Conservation (phyloP, 2,888 invertebrate species). For the Hirtodrosophila confusa region DNA sequence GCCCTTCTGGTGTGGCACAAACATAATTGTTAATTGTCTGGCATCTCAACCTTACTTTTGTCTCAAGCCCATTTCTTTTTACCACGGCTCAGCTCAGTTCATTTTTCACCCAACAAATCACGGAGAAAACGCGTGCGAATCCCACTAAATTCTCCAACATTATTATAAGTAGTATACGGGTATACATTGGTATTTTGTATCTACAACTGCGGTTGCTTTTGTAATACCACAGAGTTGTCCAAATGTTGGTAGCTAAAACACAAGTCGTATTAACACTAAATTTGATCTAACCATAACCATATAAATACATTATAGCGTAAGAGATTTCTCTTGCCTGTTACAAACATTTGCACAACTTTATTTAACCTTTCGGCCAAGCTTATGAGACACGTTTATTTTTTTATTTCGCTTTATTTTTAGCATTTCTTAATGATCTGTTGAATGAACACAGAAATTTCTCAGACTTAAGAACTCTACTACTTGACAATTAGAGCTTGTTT, state of each 20-base stretch:
- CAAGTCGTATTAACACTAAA: too few species aligned
- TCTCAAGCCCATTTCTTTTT: constrained; percentile 25
- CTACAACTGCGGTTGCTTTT: constrained; percentile 12
- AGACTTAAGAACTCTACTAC: too few species aligned
- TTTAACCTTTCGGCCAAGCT: too few species aligned
- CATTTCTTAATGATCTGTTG: too few species aligned
- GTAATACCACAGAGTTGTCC: constrained; percentile 8
- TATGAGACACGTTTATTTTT: too few species aligned
- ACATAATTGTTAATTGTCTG: constrained; percentile 34
- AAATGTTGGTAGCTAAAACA: background rate
- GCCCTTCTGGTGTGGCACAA: constrained; percentile 33
- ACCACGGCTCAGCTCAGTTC: constrained; percentile 7
- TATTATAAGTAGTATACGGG: constrained; percentile 20
- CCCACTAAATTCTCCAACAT: constrained; percentile 56
- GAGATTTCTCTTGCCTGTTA: too few species aligned
- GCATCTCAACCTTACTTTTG: constrained; percentile 28
- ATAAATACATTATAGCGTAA: too few species aligned
- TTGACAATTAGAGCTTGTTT: too few species aligned
- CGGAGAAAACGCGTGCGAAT: constrained; percentile 52
- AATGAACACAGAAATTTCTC: too few species aligned
- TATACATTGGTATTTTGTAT: constrained; percentile 28
- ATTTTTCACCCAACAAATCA: constrained; percentile 43
- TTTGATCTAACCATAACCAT: too few species aligned
- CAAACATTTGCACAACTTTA: too few species aligned
- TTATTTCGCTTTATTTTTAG: too few species aligned